Conservation (phyloP, 2,797 vertebrate species). For the Carduelis carduelis region DNA sequence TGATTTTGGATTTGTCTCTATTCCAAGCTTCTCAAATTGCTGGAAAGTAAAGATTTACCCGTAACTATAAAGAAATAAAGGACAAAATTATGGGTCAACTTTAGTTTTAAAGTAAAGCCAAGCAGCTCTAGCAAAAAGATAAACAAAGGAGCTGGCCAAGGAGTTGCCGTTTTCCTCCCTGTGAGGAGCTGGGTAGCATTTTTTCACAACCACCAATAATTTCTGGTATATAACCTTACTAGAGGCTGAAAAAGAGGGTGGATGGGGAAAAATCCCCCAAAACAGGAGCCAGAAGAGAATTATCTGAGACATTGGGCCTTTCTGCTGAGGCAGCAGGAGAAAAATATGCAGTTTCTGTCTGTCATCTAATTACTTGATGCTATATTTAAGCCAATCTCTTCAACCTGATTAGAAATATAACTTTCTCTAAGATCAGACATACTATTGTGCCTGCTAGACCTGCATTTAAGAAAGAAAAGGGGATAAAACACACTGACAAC, state of each 20-base stretch:
- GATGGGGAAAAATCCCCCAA: not conserved
- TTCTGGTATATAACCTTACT: not conserved
- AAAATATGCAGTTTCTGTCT: not conserved
- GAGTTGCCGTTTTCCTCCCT: not conserved
- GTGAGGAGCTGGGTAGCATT: not conserved
- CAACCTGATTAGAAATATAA: not conserved
- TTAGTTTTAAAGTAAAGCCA: not conserved
- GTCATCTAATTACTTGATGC: not conserved
- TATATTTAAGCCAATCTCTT: not conserved
- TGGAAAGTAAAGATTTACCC: not conserved
- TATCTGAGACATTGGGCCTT: not conserved
- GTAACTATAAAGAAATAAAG: not conserved
- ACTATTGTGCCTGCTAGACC: not conserved
- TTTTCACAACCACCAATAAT: not conserved
- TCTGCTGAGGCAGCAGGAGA: not conserved
- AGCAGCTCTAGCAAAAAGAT: not conserved
- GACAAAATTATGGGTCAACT: not conserved
- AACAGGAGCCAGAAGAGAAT: not conserved
- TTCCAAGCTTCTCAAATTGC: not conserved
- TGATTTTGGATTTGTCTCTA: not conserved
- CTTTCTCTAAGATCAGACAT: not conserved
- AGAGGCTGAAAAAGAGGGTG: not conserved
- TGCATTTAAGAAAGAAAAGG: not conserved
- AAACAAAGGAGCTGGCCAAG: not conserved
- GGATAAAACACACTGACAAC: not conserved